These are phyloP conservation scores for Pangasius djambal DNA, from an alignment of 2,797 vertebrate genomes.

Conservation along the genomic window DNA sequence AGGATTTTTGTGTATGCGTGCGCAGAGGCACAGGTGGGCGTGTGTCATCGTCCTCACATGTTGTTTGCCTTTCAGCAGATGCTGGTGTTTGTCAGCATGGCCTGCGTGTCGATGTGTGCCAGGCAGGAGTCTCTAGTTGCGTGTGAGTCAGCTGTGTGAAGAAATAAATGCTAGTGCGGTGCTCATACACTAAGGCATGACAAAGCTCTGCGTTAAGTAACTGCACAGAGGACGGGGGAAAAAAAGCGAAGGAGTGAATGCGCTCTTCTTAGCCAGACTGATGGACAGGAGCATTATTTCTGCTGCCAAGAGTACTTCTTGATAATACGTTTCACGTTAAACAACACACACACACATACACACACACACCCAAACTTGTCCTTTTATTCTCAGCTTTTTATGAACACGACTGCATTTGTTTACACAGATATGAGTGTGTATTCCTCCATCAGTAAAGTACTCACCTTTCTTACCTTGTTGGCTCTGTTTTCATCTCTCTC, in stretches of 20 bases:
- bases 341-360: background rate
- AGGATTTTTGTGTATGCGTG: background rate
- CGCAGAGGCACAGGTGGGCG: background rate
- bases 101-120: background rate
- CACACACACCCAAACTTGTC: background rate
- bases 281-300: background rate
- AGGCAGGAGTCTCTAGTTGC: background rate
- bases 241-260: background rate
- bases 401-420: background rate
- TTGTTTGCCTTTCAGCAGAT: slow-evolving; percentile 21
- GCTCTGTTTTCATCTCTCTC: background rate
- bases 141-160: background rate
- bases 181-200: background rate
- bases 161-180: background rate
- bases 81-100: slow-evolving; percentile 1
- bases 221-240: background rate
- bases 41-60: background rate
- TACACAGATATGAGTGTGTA: background rate
- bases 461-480: background rate
- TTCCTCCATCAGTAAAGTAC: background rate
- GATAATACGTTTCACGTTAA: background rate
- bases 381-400: background rate
- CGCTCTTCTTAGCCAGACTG: background rate
- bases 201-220: background rate
- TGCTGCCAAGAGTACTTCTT: too few relatives aligned